phyloP scores from a whole-genome alignment of 2,113 vertebrate species.

The Cochlearius cochlearius region DNA sequence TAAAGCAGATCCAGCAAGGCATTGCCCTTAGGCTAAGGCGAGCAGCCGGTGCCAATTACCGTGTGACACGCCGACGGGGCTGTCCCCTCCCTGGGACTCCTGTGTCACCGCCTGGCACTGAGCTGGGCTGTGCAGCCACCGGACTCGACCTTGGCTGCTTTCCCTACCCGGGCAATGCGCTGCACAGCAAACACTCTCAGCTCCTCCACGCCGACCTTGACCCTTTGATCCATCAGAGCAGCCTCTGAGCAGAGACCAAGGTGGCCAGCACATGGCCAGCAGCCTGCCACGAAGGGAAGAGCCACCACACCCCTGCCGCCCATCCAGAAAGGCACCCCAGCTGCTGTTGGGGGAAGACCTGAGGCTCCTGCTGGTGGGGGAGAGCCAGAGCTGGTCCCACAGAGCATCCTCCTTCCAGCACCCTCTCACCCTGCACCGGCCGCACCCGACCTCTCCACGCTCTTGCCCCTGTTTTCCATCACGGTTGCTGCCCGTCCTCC shows the following conservation, averaged over 20 bases:
- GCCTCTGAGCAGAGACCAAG: background rate
- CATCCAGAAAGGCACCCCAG: background rate
- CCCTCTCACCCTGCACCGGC: background rate
- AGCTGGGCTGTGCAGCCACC: background rate
- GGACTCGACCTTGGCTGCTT: background rate
- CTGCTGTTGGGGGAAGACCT: background rate
- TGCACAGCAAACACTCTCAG: background rate
- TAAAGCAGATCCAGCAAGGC: background rate
- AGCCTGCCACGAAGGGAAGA: too few relatives aligned
- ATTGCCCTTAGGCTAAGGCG: background rate
- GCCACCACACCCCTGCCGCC: background rate
- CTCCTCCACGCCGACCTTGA: background rate
- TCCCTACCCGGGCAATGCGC: background rate
- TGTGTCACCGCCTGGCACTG: background rate
- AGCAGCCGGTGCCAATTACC: accelerated
- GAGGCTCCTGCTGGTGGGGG: background rate
- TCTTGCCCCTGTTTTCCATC: background rate
- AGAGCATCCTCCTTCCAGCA: background rate
- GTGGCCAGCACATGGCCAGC: background rate
- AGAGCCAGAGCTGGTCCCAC: background rate
- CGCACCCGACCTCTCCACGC: accelerated
- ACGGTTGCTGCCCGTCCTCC: background rate
- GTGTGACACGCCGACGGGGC: accelerated
- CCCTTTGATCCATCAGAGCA: background rate
- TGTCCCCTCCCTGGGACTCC: background rate